Evolutionary conservation across 2,797 vertebrate species (phyloP), one percentile per base, ranked within the genome.

Genomic region (Sebastes oblongus): DNA sequence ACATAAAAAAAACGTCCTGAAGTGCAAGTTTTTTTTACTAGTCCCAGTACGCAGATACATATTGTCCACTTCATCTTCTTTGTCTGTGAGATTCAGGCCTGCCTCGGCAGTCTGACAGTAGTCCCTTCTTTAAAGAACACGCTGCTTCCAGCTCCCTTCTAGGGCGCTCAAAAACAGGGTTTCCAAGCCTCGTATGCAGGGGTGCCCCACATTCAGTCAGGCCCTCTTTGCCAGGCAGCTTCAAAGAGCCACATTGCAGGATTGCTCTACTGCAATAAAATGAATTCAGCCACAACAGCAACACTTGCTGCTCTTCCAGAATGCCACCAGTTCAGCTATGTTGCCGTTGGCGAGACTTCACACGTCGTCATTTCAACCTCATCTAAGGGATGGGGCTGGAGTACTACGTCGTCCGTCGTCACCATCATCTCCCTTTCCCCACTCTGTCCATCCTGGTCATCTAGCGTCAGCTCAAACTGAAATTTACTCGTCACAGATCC

Each of bases 381-480:
- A 3, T 90, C 86, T 1, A 68, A 78, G 12, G 70, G 22, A 2
- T 32, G 78, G 10, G 79, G 82, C 74, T 32, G 69, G 54, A 80
- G 83, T 8, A 65, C 66, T 61, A 67, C 42, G 16, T 88, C 78
- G 1, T 92, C 85, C 20, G 85, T 80, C 11, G 71, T 80, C 81
- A 96, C 96, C 32, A 96, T 96, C 34, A 90, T 82, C 30, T 97
- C 96, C 0, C 92, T 91, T 3, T 96, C 95, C 32, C 75, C 91
- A 50, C 96, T 94, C 84, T 96, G 64, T 27, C 56, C 52, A 8
- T 87, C 85, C 79, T 92, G 88, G 24, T 89, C 96, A 46, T 97
- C 97, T 67, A 97, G 93, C 0, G 97, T 97, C 82, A 98, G 94
- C 86, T 99, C 98, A 8, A 99, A 99, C 27, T 98, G 97, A 91